Percentiles rank a stretch among this genome's conserved stretches.
These are phyloP conservation scores for Thunnus thynnus DNA, from an alignment of 2,113 vertebrate species.

Conservation along the genomic window DNA sequence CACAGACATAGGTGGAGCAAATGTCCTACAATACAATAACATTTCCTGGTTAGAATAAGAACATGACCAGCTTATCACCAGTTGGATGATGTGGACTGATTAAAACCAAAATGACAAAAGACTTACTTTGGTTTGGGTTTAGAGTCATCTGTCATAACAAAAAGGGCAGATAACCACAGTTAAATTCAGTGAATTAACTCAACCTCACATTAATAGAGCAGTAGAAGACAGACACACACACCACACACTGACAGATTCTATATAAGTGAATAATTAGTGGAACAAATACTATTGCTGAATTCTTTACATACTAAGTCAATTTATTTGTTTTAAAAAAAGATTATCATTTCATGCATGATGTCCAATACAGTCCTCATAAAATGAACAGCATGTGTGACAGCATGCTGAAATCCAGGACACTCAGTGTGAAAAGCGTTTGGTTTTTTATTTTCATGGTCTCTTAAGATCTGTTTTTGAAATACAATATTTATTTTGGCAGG, in stretches of 20 bases:
- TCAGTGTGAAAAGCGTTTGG: not conserved
- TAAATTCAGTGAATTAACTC: not conserved
- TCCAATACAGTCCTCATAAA: slow-evolving; percentile 1
- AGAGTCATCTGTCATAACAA: slow-evolving; percentile 68
- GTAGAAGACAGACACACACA: not conserved
- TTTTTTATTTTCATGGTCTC: not conserved
- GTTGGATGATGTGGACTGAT: not conserved
- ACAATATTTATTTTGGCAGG: slow-evolving; percentile 7
- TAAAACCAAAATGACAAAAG: slow-evolving; percentile 15
- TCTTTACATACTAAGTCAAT: not conserved
- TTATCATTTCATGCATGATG: not conserved
- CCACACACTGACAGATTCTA: not conserved
- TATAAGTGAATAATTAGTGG: not conserved
- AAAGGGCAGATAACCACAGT: slow-evolving; percentile 9
- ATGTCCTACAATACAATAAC: slow-evolving; percentile 50
- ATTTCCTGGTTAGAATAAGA: slow-evolving; percentile 11
- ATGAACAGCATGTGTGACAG: slow-evolving; percentile 16
- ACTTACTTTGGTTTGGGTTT: slow-evolving; percentile 84
- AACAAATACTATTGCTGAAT: not conserved
- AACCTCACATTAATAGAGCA: not conserved
- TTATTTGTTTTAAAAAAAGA: not conserved
- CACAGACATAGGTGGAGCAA: slow-evolving; percentile 71
- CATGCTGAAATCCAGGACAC: not conserved
- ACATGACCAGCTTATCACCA: not conserved
- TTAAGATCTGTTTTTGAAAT: slow-evolving; percentile 14